Conservation (phyloP, 1,140 invertebrate species). For the Antheraea pernyi region DNA sequence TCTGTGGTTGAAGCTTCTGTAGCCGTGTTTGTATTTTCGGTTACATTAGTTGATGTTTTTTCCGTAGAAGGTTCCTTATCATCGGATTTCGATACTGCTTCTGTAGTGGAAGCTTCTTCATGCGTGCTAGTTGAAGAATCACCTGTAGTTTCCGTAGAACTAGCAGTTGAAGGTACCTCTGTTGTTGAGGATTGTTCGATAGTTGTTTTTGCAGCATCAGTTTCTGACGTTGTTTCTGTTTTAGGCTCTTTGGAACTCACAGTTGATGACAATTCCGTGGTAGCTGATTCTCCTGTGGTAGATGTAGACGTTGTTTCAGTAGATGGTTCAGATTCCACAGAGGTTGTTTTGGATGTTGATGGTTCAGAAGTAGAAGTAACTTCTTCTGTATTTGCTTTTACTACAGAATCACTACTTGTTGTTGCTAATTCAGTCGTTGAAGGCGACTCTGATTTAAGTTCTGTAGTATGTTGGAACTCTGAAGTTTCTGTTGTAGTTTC, state of each 20-base stretch:
- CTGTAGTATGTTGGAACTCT: neutral
- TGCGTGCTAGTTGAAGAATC: neutral
- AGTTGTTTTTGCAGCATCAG: neutral
- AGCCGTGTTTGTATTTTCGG: neutral
- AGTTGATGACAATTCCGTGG: conserved; percentile 2
- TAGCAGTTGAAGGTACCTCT: neutral
- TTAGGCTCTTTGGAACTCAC: conserved; percentile 7
- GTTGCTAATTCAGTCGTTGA: conserved; percentile 14
- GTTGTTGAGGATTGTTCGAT: neutral
- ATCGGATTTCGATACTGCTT: neutral
- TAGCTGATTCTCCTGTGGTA: conserved; percentile 13
- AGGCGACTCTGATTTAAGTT: neutral
- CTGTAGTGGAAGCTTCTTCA: conserved; percentile 9
- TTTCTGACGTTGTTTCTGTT: conserved; percentile 20
- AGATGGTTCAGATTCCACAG: conserved; percentile 27
- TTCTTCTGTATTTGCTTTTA: conserved; percentile 14
- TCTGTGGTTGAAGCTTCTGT: conserved; percentile 4
- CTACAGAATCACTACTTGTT: conserved; percentile 16
- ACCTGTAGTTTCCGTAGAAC: neutral
- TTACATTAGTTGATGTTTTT: neutral
- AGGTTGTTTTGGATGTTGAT: conserved; percentile 26
- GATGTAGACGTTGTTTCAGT: conserved; percentile 19
- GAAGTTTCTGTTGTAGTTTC: conserved; percentile 13
- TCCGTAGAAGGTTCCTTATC: neutral
- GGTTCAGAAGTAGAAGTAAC: conserved; percentile 17